phyloP scores from a whole-genome alignment of 2,113 vertebrate species.

The Platanista minor region DNA sequence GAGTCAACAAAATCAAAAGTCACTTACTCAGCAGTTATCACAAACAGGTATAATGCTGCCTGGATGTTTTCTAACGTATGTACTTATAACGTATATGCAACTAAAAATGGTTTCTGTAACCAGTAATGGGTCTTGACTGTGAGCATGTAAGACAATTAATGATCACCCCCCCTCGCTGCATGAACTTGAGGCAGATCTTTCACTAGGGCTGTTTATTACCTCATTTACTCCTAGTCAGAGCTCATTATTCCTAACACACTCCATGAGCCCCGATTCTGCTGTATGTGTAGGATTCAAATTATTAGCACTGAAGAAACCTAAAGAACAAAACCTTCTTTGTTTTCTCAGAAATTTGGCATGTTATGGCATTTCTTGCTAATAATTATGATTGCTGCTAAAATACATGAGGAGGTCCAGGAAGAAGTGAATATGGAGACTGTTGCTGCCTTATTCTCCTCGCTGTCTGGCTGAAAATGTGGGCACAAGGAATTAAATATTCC shows the following conservation, averaged over 20 bases:
- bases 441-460: rapidly evolving
- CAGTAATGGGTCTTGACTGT: conserved; percentile 46
- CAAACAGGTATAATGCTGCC: conserved; percentile 10
- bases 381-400: background rate
- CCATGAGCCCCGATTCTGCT: conserved; percentile 18
- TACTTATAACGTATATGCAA: background rate
- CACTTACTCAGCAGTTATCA: background rate
- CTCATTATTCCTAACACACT: conserved; percentile 43
- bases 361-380: conserved; percentile 16
- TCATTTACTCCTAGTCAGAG: conserved; percentile 55
- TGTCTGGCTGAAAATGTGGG: background rate
- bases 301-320: conserved; percentile 27
- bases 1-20: background rate
- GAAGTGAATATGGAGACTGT: background rate
- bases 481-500: background rate
- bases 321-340: conserved; percentile 49
- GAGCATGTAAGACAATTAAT: conserved; percentile 50
- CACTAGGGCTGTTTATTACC: conserved; percentile 36
- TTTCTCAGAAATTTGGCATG: conserved; percentile 23
- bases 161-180: background rate
- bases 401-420: background rate
- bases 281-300: background rate
- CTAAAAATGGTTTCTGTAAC: conserved; percentile 43
- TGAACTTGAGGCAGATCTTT: background rate
- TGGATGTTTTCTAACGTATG: background rate